Base-by-base conservation (phyloP, 2,888 invertebrate genomes). In the Andrena bucephala region DNA sequence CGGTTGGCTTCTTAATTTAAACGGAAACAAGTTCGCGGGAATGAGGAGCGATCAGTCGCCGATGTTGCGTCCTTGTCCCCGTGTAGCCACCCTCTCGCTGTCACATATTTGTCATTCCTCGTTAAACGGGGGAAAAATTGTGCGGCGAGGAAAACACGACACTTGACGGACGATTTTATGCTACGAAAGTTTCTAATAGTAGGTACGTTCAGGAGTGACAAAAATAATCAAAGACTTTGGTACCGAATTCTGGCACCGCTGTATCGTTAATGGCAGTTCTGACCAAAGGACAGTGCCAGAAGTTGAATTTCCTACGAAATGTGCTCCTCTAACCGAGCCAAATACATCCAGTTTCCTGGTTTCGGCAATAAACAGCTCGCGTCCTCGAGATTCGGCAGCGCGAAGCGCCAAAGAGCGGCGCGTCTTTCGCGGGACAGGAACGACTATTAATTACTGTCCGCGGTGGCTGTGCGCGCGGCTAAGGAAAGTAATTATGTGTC, bases 361-460 rank as follows among this genome's bases (percentile, higher is more conserved):
- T 65, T 50, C 20, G 27, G 8, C 57, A 27, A 48, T 31, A 42
- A 62, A 48, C 63, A 20, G 42, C 52, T 27, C 52, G 29, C 20
- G 36, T 71, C 62, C 50, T 2, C 31, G 81, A 75, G 81, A 75
- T 68, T 74, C 54, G 70, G 69, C 52, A 31, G 42, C 31, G 77
- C 20, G 66, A 48, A 71, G 48, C 72, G 57, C 63, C 79, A 73
- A 81, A 86, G 66, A 73, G 69, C 68, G 73, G 52, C 72, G 68
- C 76, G 73, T 76, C 81, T 79, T 79, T 71, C 76, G 77, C 81
- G 63, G 65, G 60, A 59, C 65, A 75, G 77, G 74, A 80, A 70
- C 72, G 70, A 81, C 77, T 75, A 86, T 88, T 88, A 87, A 86
- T 86, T 77, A 86, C 81, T 79, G 87, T 84, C 86, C 77, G 62